Conservation (phyloP, 2,888 invertebrate genomes). For the Leucozona laternaria region DNA sequence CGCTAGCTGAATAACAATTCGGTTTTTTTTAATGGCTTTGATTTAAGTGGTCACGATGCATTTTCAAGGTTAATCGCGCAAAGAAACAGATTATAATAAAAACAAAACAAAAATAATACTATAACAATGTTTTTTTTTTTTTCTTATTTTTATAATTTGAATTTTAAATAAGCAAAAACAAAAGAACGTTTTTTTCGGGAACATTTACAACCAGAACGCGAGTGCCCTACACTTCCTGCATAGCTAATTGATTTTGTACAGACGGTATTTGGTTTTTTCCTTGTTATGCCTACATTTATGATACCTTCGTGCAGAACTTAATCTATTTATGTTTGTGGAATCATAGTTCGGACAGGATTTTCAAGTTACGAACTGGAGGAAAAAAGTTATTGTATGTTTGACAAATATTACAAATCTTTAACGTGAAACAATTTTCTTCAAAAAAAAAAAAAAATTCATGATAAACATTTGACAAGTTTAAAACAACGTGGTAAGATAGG, state of each 20-base stretch:
- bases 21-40: neutral
- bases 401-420: neutral
- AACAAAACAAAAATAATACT: neutral
- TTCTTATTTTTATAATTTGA: constrained; percentile 28
- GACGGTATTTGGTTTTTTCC: neutral
- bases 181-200: neutral
- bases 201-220: constrained; percentile 18
- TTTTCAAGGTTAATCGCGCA: constrained; percentile 28
- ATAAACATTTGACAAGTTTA: neutral
- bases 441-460: no score
- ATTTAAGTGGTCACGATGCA: constrained; percentile 25
- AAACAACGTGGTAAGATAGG: no score
- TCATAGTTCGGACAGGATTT: neutral
- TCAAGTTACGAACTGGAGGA: neutral
- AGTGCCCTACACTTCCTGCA: constrained; percentile 42
- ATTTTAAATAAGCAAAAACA: constrained; percentile 34
- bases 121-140: neutral
- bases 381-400: neutral
- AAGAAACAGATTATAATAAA: constrained; percentile 20
- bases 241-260: constrained; percentile 38
- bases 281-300: neutral
- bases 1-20: constrained; percentile 27
- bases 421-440: neutral
- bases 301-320: constrained; percentile 22
- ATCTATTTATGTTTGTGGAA: constrained; percentile 14